Base-by-base conservation (phyloP, 1,140 invertebrate species). In the Scaptodrosophila lebanonensis region DNA sequence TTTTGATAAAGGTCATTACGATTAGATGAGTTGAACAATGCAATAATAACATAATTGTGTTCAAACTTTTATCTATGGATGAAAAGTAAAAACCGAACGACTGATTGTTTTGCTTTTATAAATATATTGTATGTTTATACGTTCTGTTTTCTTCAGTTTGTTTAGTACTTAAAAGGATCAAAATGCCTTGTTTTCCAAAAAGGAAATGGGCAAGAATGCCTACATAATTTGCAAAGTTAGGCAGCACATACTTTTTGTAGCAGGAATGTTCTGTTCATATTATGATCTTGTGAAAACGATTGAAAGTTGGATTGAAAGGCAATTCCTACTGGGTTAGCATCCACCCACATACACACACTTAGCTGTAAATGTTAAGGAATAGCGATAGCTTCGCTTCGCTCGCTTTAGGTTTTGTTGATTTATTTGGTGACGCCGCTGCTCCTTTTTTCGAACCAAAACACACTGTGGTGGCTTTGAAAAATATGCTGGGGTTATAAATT, bases 401-500 rank as follows among this genome's bases (percentile, higher is more conserved):
- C 61, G 61, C 67, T 70, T 70, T 66, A 52, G 66, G 63, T 77
- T 70, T 66, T 57, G 72, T 71, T 77, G 73, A 77, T 77, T 77
- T 79, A 79, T 77, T 79, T 77, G 63, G 72, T 53, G 63, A 58
- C 66, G 63, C 66, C 42, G 36, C 54, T 39, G n/a, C n/a, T n/a
- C n/a, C 8, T 25, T 25, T 35, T 51, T 35, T 54, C 44, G 45
- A 52, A 40, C 58, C 43, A 12, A 38, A 42, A 44, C 39, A 29
- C 48, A 60, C 33, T 7, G 2, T 57, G 17, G 33, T 22, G 16
- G 36, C 9, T 20, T 27, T 57, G 54, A 43, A 35, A 75, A 76
- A 76, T 66, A 75, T 75, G 65, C 42, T 58, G 44, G 62, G 49
- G 61, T 70, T 66, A 70, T 76, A 76, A 76, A 76, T 76, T 76